These are phyloP conservation scores for Ctenicera cuprea DNA, from an alignment of 2,888 invertebrate species.

Conservation along the genomic window DNA sequence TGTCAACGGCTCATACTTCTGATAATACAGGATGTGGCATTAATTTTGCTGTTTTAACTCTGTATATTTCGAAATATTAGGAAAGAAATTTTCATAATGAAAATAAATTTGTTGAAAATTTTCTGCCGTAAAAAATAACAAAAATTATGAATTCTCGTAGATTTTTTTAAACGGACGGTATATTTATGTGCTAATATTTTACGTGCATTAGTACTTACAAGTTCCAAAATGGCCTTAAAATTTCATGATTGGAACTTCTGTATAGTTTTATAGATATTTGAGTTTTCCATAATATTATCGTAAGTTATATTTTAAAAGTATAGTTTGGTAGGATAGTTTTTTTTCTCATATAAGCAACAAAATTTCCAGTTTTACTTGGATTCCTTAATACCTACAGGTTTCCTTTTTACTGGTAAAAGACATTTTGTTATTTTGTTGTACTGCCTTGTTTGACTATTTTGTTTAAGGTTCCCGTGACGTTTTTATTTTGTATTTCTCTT, in stretches of 20 bases:
- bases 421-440: background rate
- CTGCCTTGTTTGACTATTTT: background rate
- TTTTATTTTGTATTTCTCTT: background rate
- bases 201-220: background rate
- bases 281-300: background rate
- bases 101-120: too few relatives aligned
- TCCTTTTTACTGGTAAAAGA: slow-evolving; percentile 18
- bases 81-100: too few relatives aligned
- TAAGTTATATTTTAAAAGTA: background rate
- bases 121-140: too few relatives aligned
- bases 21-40: too few relatives aligned
- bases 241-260: background rate
- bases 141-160: too few relatives aligned
- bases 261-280: too few relatives aligned
- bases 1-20: too few relatives aligned
- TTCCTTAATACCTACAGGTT: slow-evolving; percentile 30
- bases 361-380: slow-evolving; percentile 45
- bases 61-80: too few relatives aligned
- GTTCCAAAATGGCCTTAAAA: slow-evolving; percentile 3
- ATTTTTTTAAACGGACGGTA: too few relatives aligned
- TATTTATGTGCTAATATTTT: background rate
- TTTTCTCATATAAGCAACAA: slow-evolving; percentile 8
- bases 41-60: too few relatives aligned
- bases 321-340: background rate
- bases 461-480: background rate